phyloP scores from a whole-genome alignment of 1,140 invertebrate genomes.

The Drepana arcuata region DNA sequence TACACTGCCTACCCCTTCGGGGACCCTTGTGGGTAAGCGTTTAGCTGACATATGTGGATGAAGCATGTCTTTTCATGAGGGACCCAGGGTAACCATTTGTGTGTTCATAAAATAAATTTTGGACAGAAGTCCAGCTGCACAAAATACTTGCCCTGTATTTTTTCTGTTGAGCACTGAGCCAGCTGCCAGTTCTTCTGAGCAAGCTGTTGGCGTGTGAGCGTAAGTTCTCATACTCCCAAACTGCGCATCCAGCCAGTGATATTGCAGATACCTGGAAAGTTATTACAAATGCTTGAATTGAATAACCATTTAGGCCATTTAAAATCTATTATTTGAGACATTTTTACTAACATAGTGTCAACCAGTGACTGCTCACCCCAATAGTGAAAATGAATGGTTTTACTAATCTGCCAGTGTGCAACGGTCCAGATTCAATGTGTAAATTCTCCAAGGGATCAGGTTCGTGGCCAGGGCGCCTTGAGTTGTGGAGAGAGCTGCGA shows the following conservation, averaged over 20 bases:
- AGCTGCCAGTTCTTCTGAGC: slow-evolving; percentile 71
- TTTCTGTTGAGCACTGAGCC: slow-evolving; percentile 65
- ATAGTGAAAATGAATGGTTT: slow-evolving; percentile 81
- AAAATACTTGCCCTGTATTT: slow-evolving; percentile 51
- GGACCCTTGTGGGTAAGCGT: too few relatives aligned
- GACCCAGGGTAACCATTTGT: too few relatives aligned
- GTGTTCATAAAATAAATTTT: too few relatives aligned
- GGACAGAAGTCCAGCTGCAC: too few relatives aligned
- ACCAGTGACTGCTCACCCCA: slow-evolving; percentile 70
- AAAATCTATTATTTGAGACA: too few relatives aligned
- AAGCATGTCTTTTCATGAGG: too few relatives aligned
- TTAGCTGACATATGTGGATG: too few relatives aligned
- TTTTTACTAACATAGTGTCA: too few relatives aligned
- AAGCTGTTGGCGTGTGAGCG: slow-evolving; percentile 75
- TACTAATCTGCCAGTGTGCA: slow-evolving; percentile 68
- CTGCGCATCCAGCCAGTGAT: slow-evolving; percentile 81
- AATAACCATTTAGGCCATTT: too few relatives aligned
- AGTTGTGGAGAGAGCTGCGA: slow-evolving; percentile 44
- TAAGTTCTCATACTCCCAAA: slow-evolving; percentile 92
- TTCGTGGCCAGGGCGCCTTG: slow-evolving; percentile 24
- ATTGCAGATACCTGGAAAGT: slow-evolving; percentile 78
- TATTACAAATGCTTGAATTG: too few relatives aligned
- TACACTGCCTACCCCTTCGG: too few relatives aligned
- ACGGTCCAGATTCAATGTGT: slow-evolving; percentile 43
- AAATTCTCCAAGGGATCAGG: slow-evolving; percentile 41